Conservation (phyloP, 2,888 invertebrate species). For the Meteorus cinctellus region DNA sequence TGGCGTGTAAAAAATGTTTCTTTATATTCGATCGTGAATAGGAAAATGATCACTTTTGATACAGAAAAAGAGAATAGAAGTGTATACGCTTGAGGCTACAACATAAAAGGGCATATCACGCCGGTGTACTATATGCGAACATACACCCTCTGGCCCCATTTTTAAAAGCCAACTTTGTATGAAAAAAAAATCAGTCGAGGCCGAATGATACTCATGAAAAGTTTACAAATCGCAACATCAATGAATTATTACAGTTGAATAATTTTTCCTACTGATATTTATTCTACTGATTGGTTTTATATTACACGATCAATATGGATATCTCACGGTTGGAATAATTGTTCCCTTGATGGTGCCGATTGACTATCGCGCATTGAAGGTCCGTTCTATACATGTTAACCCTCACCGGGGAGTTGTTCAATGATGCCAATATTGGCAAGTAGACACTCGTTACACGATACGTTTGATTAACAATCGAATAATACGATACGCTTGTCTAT, state of each 20-base stretch:
- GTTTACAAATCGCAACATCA: not conserved
- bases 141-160: conserved; percentile 4
- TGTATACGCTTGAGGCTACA: conserved; percentile 3
- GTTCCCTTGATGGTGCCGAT: conserved; percentile 45
- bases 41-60: no score
- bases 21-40: no score
- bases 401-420: conserved; percentile 37
- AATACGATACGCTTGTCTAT: not conserved
- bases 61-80: not conserved
- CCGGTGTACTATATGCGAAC: not conserved
- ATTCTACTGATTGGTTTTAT: not conserved
- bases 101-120: not conserved
- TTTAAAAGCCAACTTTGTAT: not conserved
- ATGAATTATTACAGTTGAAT: not conserved
- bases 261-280: not conserved
- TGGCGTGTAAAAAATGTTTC: no score
- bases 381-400: not conserved
- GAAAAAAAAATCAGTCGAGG: not conserved
- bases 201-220: not conserved
- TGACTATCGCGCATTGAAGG: conserved; percentile 23
- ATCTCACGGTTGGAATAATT: conserved; percentile 21
- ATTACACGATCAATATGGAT: not conserved
- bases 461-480: conserved; percentile 36
- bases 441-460: conserved; percentile 34
- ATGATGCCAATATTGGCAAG: conserved; percentile 34